Evolutionary conservation across 1,140 invertebrate species (phyloP), one percentile per base, ranked within the genome.

Genomic region (Drosophila equinoxialis): DNA sequence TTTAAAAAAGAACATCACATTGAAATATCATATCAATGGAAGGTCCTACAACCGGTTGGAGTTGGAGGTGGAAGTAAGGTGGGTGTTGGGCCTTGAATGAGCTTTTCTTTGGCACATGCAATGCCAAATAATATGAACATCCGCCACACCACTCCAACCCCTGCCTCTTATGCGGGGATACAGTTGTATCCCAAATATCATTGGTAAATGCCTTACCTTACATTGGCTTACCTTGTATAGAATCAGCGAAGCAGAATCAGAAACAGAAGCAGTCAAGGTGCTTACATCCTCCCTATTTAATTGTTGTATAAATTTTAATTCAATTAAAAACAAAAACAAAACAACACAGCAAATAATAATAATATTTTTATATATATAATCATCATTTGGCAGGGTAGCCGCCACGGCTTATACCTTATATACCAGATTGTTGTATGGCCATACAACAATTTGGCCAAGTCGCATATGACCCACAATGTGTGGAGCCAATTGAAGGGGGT

Each of bases 241-340:
- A 75, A 65, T 58, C 80, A 83, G 68, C 76, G 59, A 83, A 79
- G 80, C 80, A 51, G 45, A 85, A 72, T 79, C 77, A 77, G 71
- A 68, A 58, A 59, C 59, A 68, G 45, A 51, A 51, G 17, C 17
- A 70, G 64, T 84, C 81, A 83, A 84, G 81, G 81, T 30, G 13
- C 42, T 30, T 68, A 77, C 74, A 77, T 77, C 74, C 74, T 77
- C 74, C 74, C 57, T 51, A 11, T 51, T 23, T 51, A 51, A 51
- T 51, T 51, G 45, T 51, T 48, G 45, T 48, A 48, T 48, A 48
- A 48, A 48, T 51, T 51, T 20, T 51, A 51, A 51, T 51, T 51
- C 45, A 51, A 60, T 42, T 54, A 23, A 77, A 13, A 39, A 13
- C 37, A 11, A 10, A 39, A 11, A 39, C 37, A 39, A 4, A 39